Base-by-base conservation (phyloP, 2,797 vertebrate species). In the Cottoperca gobio region DNA sequence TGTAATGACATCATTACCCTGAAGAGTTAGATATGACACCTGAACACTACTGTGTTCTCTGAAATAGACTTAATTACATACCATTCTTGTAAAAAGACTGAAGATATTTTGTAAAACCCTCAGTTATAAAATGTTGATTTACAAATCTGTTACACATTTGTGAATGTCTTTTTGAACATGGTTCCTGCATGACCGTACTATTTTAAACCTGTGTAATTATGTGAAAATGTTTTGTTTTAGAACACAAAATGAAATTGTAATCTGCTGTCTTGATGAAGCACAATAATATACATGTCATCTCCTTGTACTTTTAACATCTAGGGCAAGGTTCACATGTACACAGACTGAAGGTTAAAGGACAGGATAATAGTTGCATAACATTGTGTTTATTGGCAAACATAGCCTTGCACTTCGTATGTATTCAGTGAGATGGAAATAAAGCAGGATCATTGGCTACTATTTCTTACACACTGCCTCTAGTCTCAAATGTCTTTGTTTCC, bases 1-100 rank as follows among this genome's bases (percentile, higher is more conserved):
- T 96, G 95, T 63, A 28, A 78, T 12, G 78, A 92, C 60, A 91
- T 95, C 67, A 60, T 83, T 50, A 19, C 42, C 54, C 60, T 46
- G 31, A 88, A 71, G 43, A 78, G 33, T 46, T 75, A 46, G 77
- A 66, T 16, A 1, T 2, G 5, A 55, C 12, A 28, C 45, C 0
- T 35, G 40, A 71, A 49, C 26, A 14, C 3, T 1, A 8, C 64
- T 6, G 13, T 49, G 33, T 57, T 48, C 24, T 26, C 49, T 17
- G 11, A 62, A 57, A 55, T 16, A 61, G 13, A 66, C 7, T 23
- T 8, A 1, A 28, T 54, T 24, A 23, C 13, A 35, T 68, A 69
- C 19, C 8, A 2, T 74, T 72, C 1, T 39, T 81, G 62, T 73
- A 58, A 74, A 82, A 53, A 2, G 1, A 37, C 7, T 68, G 14